Evolutionary conservation across 1,140 invertebrate species (phyloP).

Genomic region (Hylaeus volcanicus): DNA sequence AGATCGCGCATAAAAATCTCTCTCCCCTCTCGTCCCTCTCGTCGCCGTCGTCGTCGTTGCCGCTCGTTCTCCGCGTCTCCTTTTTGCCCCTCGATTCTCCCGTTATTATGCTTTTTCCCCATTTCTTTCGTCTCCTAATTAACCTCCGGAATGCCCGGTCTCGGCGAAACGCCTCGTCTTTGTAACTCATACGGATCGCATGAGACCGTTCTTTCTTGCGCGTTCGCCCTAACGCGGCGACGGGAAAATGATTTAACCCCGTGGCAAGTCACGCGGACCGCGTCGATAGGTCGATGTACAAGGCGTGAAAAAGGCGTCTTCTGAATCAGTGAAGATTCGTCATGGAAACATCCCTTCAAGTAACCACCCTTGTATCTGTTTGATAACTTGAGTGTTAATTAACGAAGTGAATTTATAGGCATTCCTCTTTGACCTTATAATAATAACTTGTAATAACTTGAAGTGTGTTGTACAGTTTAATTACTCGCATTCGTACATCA

Average conservation of each 20-base stretch:
- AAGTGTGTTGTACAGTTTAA: too few species aligned
- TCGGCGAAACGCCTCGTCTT: not conserved
- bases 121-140: conserved; percentile 36
- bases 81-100: conserved; percentile 19
- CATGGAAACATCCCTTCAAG: too few species aligned
- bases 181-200: not conserved
- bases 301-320: too few species aligned
- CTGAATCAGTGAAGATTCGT: too few species aligned
- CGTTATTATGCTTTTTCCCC: conserved; percentile 37
- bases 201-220: not conserved
- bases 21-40: not conserved
- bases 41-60: not conserved
- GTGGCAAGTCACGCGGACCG: not conserved
- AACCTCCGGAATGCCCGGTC: conserved; percentile 1
- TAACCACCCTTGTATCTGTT: too few species aligned
- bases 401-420: too few species aligned
- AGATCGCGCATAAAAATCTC: conserved; percentile 37
- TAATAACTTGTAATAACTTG: too few species aligned
- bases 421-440: too few species aligned
- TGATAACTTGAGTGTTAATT: too few species aligned
- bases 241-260: not conserved
- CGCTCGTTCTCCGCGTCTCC: not conserved
- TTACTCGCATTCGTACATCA: too few species aligned
- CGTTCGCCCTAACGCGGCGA: conserved; percentile 11
- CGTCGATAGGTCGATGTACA: too few species aligned